phyloP scores from a whole-genome alignment of 53 echinoderm and acorn worm species.

The Hippasteria phrygiana region DNA sequence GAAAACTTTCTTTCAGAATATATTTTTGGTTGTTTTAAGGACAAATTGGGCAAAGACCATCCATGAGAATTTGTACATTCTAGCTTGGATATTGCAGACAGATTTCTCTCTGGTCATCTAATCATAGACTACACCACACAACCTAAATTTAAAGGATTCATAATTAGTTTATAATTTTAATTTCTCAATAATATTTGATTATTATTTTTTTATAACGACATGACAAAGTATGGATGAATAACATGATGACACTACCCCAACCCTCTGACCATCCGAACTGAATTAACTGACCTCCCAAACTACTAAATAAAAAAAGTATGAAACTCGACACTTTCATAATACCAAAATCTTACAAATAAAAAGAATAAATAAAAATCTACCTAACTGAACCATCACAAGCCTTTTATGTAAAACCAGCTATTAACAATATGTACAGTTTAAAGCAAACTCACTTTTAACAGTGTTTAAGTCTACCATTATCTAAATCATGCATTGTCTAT shows the following conservation, averaged over 20 bases:
- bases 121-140: constrained; percentile 56
- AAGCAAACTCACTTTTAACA: constrained; percentile 5
- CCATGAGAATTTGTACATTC: constrained; percentile 61
- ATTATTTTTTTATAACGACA: constrained; percentile 15
- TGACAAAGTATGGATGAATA: constrained; percentile 19
- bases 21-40: constrained; percentile 9
- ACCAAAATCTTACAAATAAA: constrained; percentile 55
- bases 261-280: neutral
- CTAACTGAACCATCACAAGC: neutral
- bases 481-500: constrained; percentile 47
- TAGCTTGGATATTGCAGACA: constrained; percentile 62
- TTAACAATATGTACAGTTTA: constrained; percentile 47
- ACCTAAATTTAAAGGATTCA: constrained; percentile 50
- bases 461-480: neutral
- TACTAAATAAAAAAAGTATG: constrained; percentile 45
- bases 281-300: neutral
- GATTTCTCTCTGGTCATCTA: constrained; percentile 1
- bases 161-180: constrained; percentile 23
- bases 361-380: constrained; percentile 34
- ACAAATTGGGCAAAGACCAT: constrained; percentile 24
- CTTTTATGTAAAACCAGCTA: constrained; percentile 35
- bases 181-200: constrained; percentile 21
- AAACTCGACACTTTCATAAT: constrained; percentile 56
- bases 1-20: constrained; percentile 43
- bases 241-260: neutral